Evolutionary conservation across 2,113 vertebrate species (phyloP).

Genomic region (Rynchops niger): DNA sequence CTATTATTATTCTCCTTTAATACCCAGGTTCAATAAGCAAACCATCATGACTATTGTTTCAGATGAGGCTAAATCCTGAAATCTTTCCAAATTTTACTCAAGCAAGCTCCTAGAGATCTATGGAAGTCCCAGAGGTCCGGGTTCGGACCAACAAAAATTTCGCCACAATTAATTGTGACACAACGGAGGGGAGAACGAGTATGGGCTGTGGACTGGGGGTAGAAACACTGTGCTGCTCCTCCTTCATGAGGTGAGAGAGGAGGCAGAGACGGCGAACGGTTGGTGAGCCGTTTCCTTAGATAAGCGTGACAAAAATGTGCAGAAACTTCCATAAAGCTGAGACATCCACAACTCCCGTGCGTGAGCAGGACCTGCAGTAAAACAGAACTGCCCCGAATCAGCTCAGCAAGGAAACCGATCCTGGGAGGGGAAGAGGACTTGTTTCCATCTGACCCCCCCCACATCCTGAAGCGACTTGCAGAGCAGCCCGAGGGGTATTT

Average conservation of each 20-base stretch:
- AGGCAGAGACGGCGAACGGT: neutral
- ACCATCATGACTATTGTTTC: neutral
- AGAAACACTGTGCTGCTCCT: neutral
- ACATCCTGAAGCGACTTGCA: neutral
- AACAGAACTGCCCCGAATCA: neutral
- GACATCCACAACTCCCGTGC: neutral
- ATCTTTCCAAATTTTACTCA: neutral
- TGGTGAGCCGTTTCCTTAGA: neutral
- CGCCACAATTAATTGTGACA: neutral
- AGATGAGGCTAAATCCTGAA: neutral
- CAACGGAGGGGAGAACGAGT: neutral
- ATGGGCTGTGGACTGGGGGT: neutral
- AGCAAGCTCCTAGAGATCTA: neutral
- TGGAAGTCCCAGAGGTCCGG: neutral
- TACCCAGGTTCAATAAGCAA: neutral
- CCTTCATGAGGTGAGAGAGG: neutral
- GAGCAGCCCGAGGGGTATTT: neutral
- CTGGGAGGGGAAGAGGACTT: neutral
- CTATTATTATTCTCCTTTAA: neutral
- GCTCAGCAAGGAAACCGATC: neutral
- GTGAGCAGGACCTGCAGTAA: neutral
- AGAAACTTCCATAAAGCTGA: neutral
- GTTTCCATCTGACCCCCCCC: neutral
- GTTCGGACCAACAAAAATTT: neutral
- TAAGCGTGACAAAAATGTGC: neutral